Base-by-base conservation (phyloP, 2,113 vertebrate genomes). In the Entosphenus tridentatus region DNA sequence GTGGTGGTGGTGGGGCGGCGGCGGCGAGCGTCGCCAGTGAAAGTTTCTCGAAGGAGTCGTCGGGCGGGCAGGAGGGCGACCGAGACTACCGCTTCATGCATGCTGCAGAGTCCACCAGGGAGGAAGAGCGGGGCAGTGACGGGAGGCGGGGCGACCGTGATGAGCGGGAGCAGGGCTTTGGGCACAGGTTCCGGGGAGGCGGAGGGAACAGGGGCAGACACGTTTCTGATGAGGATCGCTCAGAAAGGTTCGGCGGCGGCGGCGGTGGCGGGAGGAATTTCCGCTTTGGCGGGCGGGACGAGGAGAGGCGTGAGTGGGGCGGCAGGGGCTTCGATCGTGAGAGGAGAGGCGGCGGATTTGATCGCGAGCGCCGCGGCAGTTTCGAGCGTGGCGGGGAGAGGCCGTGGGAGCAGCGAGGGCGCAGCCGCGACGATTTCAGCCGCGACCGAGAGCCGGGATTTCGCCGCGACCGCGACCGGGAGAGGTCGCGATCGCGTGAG, bases 371-470 rank as follows among this genome's bases (percentile, higher is more conserved):
- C 10, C 62, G 62, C 39, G 39, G 39, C 39, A 39, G 39, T 39
- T 39, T 39, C 1, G 39, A 39, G 39, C 39, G 39, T 5, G 39
- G 39, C 39, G 39, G 39, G 10, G 62, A 65, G 8, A 65, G 62
- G 62, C 62, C 62, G 8, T 65, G 62, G 62, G 62, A 65, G n/a
- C 62, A 18, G n/a, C n/a, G 62, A 16, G n/a, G 62, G 10, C 62
- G n/a, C 62, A 65, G 62, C n/a, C n/a, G 21, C 21, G 62, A 11
- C 62, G 62, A 65, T n/a, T 65, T 65, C 62, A 65, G 62, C n/a
- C 62, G n/a, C 10, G 62, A 65, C 62, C 62, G 62, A 65, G 62
- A 65, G 8, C 21, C 21, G n/a, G 62, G 62, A 18, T 18, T n/a
- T 11, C n/a, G 21, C 62, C n/a, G 62, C 8, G 62, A 65, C 10